Evolutionary conservation across 2,113 vertebrate species (phyloP), one percentile per base, ranked within the genome.

Genomic region (Uropsilus gracilis): DNA sequence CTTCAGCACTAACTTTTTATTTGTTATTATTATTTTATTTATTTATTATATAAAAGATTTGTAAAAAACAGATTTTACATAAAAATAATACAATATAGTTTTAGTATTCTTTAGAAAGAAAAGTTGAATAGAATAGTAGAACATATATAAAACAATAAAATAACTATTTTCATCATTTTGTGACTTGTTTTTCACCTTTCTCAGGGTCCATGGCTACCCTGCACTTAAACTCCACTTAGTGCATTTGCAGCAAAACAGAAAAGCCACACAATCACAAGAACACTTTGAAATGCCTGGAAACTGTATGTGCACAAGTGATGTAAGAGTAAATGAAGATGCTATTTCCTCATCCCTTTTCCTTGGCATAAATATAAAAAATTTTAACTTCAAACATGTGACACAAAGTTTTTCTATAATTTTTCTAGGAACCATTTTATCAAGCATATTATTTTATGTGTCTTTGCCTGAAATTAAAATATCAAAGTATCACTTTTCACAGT

Each of bases 381-480:
- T 59, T n/a, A 32, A 39, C 32, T 55, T 85, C 48, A 92, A 78
- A 94, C 46, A 69, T 77, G 44, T 42, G 61, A 88, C 64, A 90
- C 68, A 82, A 66, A 55, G 2, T 32, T 90, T 95, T 88, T 24
- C 55, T 77, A 55, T 55, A 85, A 61, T 94, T 90, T 90, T 94
- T 88, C 44, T 68, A 82, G 72, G 37, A 96, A 88, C 17, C 88
- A 17, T 84, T 96, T 96, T 95, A 53, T 86, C 82, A 86, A 92
- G 50, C 72, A 90, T 90, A 95, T 94, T 94, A 92, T 88, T 91
- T 73, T 92, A 46, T 82, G 46, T 72, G 46, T 61, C 66, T 92
- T 92, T 95, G 30, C 48, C 39, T 90, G n/a, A 96, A 90, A 90
- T 95, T 95, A 94, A 92, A 94, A 90, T 94, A 83, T 88, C 77